Evolutionary conservation across 2,113 vertebrate genomes (phyloP).

Genomic region (Anser cygnoides): DNA sequence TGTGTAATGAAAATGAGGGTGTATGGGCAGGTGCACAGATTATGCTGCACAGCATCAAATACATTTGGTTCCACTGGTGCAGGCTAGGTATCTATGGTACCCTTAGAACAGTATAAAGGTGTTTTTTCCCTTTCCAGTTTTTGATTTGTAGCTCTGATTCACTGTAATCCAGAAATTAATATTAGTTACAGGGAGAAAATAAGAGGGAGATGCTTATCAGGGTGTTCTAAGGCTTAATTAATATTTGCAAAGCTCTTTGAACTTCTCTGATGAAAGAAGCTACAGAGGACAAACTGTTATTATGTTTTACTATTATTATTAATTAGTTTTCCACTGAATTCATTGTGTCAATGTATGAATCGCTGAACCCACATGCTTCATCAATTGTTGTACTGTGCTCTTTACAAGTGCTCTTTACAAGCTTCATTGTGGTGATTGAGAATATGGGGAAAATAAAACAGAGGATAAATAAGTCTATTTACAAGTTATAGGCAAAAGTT

Average conservation of each 20-base stretch:
- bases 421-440: background rate
- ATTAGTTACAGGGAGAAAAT: background rate
- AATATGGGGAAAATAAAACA: constrained; percentile 34
- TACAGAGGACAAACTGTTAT: background rate
- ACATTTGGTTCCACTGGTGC: background rate
- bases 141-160: background rate
- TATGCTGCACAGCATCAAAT: background rate
- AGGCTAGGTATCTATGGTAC: background rate
- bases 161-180: constrained; percentile 26
- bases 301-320: constrained; percentile 31
- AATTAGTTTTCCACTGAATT: constrained; percentile 56
- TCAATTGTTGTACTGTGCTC: background rate
- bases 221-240: constrained; percentile 45
- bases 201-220: constrained; percentile 42
- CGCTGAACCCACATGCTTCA: constrained; percentile 25
- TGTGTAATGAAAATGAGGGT: background rate
- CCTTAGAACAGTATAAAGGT: background rate
- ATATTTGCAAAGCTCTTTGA: constrained; percentile 38
- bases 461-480: constrained; percentile 5
- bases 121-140: background rate
- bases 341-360: background rate
- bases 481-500: background rate
- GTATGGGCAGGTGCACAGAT: background rate
- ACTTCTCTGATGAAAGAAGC: constrained; percentile 40
- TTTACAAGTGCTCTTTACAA: constrained; percentile 40